Evolutionary conservation across 2,888 invertebrate genomes (phyloP).

Genomic region (Cactoblastis cactorum): DNA sequence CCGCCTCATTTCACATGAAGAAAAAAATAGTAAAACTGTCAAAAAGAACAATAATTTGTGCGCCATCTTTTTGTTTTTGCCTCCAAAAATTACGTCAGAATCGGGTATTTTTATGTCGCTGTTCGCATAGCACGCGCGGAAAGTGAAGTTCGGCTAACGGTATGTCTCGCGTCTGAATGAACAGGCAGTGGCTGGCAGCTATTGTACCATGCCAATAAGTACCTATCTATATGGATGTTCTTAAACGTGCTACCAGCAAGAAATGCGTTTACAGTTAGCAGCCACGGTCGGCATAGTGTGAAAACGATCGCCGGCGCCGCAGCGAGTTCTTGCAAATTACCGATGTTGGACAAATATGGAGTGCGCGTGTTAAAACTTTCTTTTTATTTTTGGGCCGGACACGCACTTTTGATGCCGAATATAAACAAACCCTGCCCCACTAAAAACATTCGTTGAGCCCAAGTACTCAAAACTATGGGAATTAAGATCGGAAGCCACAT

Average conservation of each 20-base stretch:
- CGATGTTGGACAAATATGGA: conserved; percentile 15
- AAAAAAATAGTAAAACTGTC: conserved; percentile 44
- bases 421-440: not conserved
- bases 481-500: no score
- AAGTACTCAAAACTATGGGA: no score
- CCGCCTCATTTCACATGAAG: conserved; percentile 62
- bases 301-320: conserved; percentile 26
- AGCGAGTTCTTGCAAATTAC: conserved; percentile 18
- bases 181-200: conserved; percentile 35
- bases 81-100: conserved; percentile 38
- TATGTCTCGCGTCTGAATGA: conserved; percentile 59
- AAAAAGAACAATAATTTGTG: conserved; percentile 37
- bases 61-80: conserved; percentile 42
- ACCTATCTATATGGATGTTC: conserved; percentile 44
- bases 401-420: not conserved
- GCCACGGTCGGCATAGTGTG: conserved; percentile 38
- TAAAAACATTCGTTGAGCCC: no score
- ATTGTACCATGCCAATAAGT: conserved; percentile 58
- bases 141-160: conserved; percentile 65
- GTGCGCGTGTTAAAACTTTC: conserved; percentile 17
- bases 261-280: conserved; percentile 60
- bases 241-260: conserved; percentile 39
- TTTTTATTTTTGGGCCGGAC: conserved; percentile 2
- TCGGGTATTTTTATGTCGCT: conserved; percentile 27
- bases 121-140: conserved; percentile 41